phyloP scores from a whole-genome alignment of 2,888 invertebrate species.

The Pollenia griseotomentosa region DNA sequence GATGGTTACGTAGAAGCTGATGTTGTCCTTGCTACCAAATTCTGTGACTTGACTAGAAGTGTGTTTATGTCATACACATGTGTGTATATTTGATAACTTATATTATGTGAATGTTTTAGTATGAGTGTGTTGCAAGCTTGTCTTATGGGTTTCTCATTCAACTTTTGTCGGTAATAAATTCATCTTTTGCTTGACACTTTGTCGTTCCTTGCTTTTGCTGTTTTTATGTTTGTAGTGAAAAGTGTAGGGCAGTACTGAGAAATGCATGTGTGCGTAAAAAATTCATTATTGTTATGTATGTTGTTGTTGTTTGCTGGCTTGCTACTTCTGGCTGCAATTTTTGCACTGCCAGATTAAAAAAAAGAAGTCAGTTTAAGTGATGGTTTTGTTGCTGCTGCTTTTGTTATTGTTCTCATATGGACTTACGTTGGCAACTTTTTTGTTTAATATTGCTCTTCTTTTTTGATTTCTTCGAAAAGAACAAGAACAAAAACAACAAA shows the following conservation, averaged over 20 bases:
- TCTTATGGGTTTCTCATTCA: slow-evolving; percentile 70
- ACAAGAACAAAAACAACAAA: slow-evolving; percentile 17
- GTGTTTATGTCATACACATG: slow-evolving; percentile 1
- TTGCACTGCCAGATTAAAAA: slow-evolving; percentile 40
- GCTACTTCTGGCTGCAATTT: not conserved
- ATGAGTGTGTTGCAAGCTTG: slow-evolving; percentile 56
- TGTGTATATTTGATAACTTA: not conserved
- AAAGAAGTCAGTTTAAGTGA: slow-evolving; percentile 52
- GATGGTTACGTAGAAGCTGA: slow-evolving; percentile 45
- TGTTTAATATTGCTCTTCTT: slow-evolving; percentile 29
- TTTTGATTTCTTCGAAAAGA: slow-evolving; percentile 56
- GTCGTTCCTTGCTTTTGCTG: slow-evolving; percentile 69
- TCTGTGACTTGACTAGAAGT: slow-evolving; percentile 44
- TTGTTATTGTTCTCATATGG: slow-evolving; percentile 55
- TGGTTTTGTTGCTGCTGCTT: slow-evolving; percentile 44
- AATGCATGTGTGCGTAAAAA: slow-evolving; percentile 66
- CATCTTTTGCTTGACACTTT: slow-evolving; percentile 79
- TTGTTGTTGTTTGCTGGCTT: slow-evolving; percentile 18
- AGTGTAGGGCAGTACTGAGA: slow-evolving; percentile 57
- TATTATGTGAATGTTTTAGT: slow-evolving; percentile 1
- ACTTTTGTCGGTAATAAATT: slow-evolving; percentile 79
- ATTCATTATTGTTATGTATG: slow-evolving; percentile 47
- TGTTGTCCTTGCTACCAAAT: slow-evolving; percentile 66
- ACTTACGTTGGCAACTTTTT: slow-evolving; percentile 46
- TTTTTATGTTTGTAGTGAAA: slow-evolving; percentile 43